These are phyloP conservation scores for Calephelis nemesis DNA, from an alignment of 1,140 invertebrate genomes.

Conservation along the genomic window DNA sequence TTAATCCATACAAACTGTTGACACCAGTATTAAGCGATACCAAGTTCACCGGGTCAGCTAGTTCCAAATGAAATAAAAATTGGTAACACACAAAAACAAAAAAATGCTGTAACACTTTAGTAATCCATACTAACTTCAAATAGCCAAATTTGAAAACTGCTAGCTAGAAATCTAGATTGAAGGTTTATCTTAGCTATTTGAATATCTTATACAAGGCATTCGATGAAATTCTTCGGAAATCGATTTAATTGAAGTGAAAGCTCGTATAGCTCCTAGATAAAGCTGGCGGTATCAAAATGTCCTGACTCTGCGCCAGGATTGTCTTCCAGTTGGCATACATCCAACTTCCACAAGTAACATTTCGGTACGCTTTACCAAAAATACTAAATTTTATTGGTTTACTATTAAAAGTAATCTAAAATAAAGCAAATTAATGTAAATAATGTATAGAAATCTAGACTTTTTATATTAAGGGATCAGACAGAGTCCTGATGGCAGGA, in stretches of 20 bases:
- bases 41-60: too few species aligned
- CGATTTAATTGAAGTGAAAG: conserved; percentile 44
- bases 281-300: conserved; percentile 53
- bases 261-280: conserved; percentile 48
- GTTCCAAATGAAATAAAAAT: too few species aligned
- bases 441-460: too few species aligned
- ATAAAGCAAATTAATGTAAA: too few species aligned
- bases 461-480: too few species aligned
- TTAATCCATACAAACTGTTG: too few species aligned
- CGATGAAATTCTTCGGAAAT: conserved; percentile 34
- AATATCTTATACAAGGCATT: conserved; percentile 22
- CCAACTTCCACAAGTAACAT: conserved; percentile 44
- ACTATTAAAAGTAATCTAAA: background rate
- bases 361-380: conserved; percentile 22
- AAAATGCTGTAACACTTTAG: too few species aligned
- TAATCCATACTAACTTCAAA: too few species aligned
- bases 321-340: conserved; percentile 55
- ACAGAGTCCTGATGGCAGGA: too few species aligned
- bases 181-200: conserved; percentile 2
- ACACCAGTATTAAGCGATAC: too few species aligned
- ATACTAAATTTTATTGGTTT: conserved; percentile 6
- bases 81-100: too few species aligned
- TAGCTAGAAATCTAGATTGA: conserved; percentile 5
- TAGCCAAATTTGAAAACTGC: too few species aligned
- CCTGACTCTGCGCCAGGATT: conserved; percentile 62